Base-by-base conservation (phyloP, 2,888 invertebrate species). In the Rosalia funebris region DNA sequence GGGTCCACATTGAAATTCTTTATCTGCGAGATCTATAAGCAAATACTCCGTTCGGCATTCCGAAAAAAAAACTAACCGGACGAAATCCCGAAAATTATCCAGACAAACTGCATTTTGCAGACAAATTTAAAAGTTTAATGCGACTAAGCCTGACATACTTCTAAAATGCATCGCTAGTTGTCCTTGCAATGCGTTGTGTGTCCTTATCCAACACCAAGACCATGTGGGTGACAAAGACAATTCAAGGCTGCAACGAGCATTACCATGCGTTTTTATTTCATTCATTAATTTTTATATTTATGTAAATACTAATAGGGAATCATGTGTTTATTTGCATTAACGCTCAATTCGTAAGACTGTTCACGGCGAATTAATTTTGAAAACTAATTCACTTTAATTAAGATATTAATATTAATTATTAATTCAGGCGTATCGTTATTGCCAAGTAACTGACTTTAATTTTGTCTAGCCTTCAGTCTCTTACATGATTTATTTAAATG, bases 121-220 rank as follows among this genome's bases (percentile, higher is more conserved):
- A 65, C 71, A 69, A 72, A 72, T 73, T 71, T 73, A 69, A 71
- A 75, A 75, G 71, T 71, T 74, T 72, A 76, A 73, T 73, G 71
- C 69, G 71, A 65, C 65, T 75, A 76, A 76, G 71, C 72, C 71
- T 75, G 74, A 75, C 72, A 74, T 75, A 76, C 75, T 74, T 70
- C 72, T 63, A 67, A 75, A 75, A 75, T 73, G 68, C 70, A 67
- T 66, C 68, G 62, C 66, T 65, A 55, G 72, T 71, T 70, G 73
- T 72, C 75, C 72, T 75, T 75, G 73, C 69, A 65, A 57, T 66
- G 59, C 59, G 45, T 61, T 62, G 64, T 60, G 46, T 65, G 55
- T 62, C 48, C 54, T 56, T 58, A 54, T 63, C 62, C 48, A 39
- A 25, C 11, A 34, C 44, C 56, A 50, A 62, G 62, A 54, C 62